Conservation (phyloP, 2,113 vertebrate species). For the Tupaia chinensis region DNA sequence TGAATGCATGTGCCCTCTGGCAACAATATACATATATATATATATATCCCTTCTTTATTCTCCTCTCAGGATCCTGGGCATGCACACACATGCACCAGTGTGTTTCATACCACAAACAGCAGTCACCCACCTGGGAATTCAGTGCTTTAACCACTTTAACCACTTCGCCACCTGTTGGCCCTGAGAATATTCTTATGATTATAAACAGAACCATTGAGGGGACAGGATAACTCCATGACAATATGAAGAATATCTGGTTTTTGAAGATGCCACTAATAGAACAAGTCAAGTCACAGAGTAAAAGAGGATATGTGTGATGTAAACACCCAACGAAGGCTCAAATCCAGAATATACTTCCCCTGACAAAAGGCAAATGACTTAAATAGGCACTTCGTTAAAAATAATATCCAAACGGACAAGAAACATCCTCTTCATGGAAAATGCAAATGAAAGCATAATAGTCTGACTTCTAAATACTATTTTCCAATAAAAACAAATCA, state of each 20-base stretch:
- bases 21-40: no score
- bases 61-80: no score
- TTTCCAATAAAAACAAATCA: neutral
- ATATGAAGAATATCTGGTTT: neutral
- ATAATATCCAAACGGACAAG: neutral
- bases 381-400: neutral
- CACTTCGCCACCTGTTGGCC: no score
- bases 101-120: no score
- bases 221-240: neutral
- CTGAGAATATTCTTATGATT: neutral
- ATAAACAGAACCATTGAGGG: neutral
- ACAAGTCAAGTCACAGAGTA: neutral
- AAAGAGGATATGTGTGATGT: neutral
- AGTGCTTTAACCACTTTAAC: no score
- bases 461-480: neutral
- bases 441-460: neutral
- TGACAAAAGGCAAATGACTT: neutral
- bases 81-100: no score
- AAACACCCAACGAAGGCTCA: neutral
- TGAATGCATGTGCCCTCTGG: no score
- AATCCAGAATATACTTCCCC: neutral
- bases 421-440: neutral
- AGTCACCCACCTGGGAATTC: no score
- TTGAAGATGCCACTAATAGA: neutral
- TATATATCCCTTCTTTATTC: neutral